Evolutionary conservation across 2,888 invertebrate species (phyloP).

Genomic region (Myathropa florea): DNA sequence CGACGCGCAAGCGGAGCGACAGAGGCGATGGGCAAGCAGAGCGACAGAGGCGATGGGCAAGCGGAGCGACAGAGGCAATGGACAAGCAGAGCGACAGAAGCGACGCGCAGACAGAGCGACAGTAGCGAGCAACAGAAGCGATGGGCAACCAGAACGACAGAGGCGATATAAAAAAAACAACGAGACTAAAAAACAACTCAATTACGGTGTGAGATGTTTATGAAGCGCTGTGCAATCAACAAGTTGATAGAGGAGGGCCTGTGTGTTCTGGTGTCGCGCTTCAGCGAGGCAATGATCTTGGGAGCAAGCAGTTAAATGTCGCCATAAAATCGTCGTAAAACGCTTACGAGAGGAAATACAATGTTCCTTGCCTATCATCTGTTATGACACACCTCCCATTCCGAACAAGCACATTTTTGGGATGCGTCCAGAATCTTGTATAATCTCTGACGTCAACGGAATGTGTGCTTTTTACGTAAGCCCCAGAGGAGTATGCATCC

Average conservation of each 20-base stretch:
- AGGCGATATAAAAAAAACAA: no score
- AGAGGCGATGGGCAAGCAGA: no score
- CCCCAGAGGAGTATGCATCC: neutral
- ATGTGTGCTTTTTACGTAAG: neutral
- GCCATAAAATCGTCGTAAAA: neutral
- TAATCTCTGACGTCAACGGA: slow-evolving; percentile 11
- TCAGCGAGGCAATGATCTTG: neutral
- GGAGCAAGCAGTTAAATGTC: neutral
- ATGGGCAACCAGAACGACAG: no score
- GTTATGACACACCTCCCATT: slow-evolving; percentile 33
- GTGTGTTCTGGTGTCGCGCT: neutral
- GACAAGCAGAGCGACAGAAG: no score
- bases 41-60: no score
- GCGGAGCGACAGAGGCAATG: no score
- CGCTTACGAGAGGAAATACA: neutral
- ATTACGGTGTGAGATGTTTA: neutral
- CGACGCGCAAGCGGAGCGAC: no score
- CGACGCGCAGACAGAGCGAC: no score
- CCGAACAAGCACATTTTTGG: neutral
- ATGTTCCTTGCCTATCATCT: neutral
- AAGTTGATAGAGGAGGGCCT: neutral
- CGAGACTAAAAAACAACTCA: slow-evolving; percentile 39
- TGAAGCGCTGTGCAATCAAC: slow-evolving; percentile 13
- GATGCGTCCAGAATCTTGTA: neutral
- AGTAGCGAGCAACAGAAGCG: no score